These are phyloP conservation scores for Eupithecia abbreviata DNA, from an alignment of 2,888 invertebrate species.

Conservation along the genomic window DNA sequence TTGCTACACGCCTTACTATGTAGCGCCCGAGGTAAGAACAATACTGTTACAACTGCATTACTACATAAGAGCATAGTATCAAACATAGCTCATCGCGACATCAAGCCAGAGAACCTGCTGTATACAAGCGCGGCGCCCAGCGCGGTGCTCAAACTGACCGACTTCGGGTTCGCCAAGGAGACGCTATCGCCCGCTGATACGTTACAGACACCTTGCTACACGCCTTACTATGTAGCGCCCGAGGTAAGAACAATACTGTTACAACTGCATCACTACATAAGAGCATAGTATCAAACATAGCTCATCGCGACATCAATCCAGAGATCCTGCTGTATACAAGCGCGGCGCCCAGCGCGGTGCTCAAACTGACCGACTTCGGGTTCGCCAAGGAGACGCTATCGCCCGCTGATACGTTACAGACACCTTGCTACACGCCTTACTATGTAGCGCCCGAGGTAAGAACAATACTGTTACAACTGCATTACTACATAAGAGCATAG, in stretches of 20 bases:
- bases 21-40: slow-evolving; percentile 84
- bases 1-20: slow-evolving; percentile 99
- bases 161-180: slow-evolving; percentile 99
- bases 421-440: slow-evolving; percentile 99
- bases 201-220: slow-evolving; percentile 98
- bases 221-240: slow-evolving; percentile 97
- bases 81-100: slow-evolving; percentile 98
- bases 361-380: slow-evolving; percentile 99
- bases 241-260: slow-evolving; percentile 63
- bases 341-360: slow-evolving; percentile 88
- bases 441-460: slow-evolving; percentile 90
- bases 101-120: slow-evolving; percentile 98
- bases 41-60: neutral
- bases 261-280: neutral
- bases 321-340: slow-evolving; percentile 97
- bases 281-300: slow-evolving; percentile 97
- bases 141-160: slow-evolving; percentile 97
- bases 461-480: neutral
- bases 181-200: slow-evolving; percentile 91
- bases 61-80: slow-evolving; percentile 58
- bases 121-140: slow-evolving; percentile 90
- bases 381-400: slow-evolving; percentile 97
- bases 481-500: too few species aligned
- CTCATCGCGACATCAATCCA: slow-evolving; percentile 98
- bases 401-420: slow-evolving; percentile 94